Evolutionary conservation across 2,113 vertebrate species (phyloP).

Genomic region (Oriolus oriolus): DNA sequence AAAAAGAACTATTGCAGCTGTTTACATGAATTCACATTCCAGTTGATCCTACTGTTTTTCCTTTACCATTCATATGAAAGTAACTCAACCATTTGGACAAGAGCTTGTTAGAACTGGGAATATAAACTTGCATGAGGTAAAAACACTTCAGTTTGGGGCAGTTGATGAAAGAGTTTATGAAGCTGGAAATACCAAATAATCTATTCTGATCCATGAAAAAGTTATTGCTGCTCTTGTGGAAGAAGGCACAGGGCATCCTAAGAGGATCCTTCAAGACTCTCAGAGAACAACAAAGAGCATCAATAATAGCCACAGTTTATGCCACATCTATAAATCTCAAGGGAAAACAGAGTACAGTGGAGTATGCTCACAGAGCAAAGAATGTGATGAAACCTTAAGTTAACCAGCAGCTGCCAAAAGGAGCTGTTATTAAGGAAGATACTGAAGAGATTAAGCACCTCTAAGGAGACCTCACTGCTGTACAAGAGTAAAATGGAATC

Average conservation of each 20-base stretch:
- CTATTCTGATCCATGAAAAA: slow-evolving; percentile 80
- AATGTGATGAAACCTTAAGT: slow-evolving; percentile 88
- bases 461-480: slow-evolving; percentile 80
- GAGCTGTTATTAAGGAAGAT: slow-evolving; percentile 87
- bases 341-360: slow-evolving; percentile 85
- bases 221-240: slow-evolving; percentile 86
- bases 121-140: slow-evolving; percentile 82
- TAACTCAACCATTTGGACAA: slow-evolving; percentile 80
- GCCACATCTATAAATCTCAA: slow-evolving; percentile 84
- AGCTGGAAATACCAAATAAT: slow-evolving; percentile 90
- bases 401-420: slow-evolving; percentile 91
- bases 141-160: slow-evolving; percentile 81
- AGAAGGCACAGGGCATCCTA: slow-evolving; percentile 87
- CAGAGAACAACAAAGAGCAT: slow-evolving; percentile 83
- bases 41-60: slow-evolving; percentile 85
- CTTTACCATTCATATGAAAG: slow-evolving; percentile 85
- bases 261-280: slow-evolving; percentile 85
- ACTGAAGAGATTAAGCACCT: slow-evolving; percentile 85
- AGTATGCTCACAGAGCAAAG: slow-evolving; percentile 84
- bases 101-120: slow-evolving; percentile 88
- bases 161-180: slow-evolving; percentile 85
- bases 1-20: slow-evolving; percentile 83
- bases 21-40: slow-evolving; percentile 85
- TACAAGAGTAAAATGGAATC: slow-evolving; percentile 83
- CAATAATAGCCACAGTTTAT: slow-evolving; percentile 84